Evolutionary conservation across 2,888 invertebrate species (phyloP), one percentile per base, ranked within the genome.

Genomic region (Lasioglossum malachurum): DNA sequence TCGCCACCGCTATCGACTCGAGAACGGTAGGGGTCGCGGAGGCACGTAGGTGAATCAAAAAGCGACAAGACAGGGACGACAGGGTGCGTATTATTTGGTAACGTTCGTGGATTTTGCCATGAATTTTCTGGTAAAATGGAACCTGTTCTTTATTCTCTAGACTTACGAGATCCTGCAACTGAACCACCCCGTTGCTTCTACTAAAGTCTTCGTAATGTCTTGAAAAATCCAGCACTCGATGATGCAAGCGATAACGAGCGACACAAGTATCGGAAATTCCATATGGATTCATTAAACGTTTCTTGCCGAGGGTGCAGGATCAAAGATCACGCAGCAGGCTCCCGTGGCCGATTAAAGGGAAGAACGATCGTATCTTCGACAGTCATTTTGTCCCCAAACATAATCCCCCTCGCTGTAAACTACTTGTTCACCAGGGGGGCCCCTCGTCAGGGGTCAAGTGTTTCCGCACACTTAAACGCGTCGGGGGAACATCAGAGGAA

Each of bases 401-500:
- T 81, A 84, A 87, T 89, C 90, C 87, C 86, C 78, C 86, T 87
- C 69, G 78, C 82, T 84, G 86, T 90, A 82, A 89, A 84, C 89
- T 89, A 86, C 87, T 91, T 49, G 78, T 75, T 38, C 78, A 57
- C 49, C 78, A 64, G 31, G 16, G 44, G 75, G 75, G 82, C 75
- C 80, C 78, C 69, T 31, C 67, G 31, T 75, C 75, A 75, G 81
- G 91, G 93, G 93, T 94, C 93, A 94, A 94, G 93, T 93, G 92
- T 84, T 89, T 90, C 88, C 91, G 89, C 87, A 87, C 89, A 90
- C 91, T 92, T 91, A 89, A 93, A 91, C 87, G 92, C 88, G 83
- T 80, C 86, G 86, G 38, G 81, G 75, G 46, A 73, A 74, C 60
- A 64, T 81, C 79, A 75, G n/a, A n/a, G n/a, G 82, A 83, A 44